These are phyloP conservation scores for Grantiella picta DNA, from an alignment of 2,113 vertebrate species.

Conservation along the genomic window DNA sequence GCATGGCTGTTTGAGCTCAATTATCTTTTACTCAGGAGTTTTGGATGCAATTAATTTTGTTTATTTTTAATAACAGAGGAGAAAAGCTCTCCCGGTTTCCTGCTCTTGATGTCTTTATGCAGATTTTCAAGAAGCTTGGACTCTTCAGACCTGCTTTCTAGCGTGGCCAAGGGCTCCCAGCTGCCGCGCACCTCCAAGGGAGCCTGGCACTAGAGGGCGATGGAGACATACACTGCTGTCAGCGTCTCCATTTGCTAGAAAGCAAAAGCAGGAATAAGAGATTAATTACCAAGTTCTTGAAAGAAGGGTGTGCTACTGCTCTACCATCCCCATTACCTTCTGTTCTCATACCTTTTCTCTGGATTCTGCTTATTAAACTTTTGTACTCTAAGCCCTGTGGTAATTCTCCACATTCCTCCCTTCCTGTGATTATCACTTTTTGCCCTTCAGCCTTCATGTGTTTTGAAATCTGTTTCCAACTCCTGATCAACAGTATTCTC, in stretches of 20 bases:
- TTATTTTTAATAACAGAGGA: background rate
- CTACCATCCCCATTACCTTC: background rate
- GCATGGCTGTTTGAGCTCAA: background rate
- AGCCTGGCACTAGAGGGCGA: slow-evolving; percentile 50
- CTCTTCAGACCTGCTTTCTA: background rate
- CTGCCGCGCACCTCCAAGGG: fast-evolving
- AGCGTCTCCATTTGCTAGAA: background rate
- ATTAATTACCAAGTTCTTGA: background rate
- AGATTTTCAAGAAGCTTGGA: background rate
- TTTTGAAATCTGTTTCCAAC: background rate
- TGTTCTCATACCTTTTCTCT: background rate
- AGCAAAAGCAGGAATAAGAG: background rate
- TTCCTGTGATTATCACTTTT: background rate
- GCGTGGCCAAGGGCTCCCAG: fast-evolving
- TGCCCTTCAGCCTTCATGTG: background rate
- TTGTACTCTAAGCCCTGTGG: background rate
- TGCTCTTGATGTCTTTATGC: background rate
- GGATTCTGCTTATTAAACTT: background rate
- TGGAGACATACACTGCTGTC: background rate
- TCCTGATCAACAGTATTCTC: background rate
- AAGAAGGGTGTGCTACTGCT: background rate
- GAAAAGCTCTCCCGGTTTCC: background rate
- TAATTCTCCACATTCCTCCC: background rate
- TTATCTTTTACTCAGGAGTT: background rate
- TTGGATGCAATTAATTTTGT: background rate